Conservation (phyloP, 2,113 vertebrate genomes). For the Lampris incognitus region DNA sequence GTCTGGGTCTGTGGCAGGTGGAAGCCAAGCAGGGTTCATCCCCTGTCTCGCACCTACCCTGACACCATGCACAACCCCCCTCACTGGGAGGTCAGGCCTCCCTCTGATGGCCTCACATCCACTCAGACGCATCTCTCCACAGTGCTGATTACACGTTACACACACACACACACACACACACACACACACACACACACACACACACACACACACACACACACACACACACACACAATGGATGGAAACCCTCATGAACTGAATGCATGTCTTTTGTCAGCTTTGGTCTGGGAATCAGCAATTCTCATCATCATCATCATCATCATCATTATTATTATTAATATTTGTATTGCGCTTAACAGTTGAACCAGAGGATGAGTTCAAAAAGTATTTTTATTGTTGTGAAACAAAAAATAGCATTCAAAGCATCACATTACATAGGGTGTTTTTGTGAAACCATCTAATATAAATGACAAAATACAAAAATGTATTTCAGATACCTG, state of each 20-base stretch:
- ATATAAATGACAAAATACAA: too few relatives aligned
- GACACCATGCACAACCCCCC: slow-evolving; percentile 25
- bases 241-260: neutral
- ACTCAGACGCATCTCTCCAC: slow-evolving; percentile 7
- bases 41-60: slow-evolving; percentile 31
- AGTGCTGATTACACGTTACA: neutral
- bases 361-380: too few relatives aligned
- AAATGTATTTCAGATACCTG: too few relatives aligned
- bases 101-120: slow-evolving; percentile 33
- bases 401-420: too few relatives aligned
- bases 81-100: slow-evolving; percentile 47
- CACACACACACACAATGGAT: slow-evolving; percentile 3
- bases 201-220: neutral
- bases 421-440: too few relatives aligned
- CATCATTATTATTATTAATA: too few relatives aligned
- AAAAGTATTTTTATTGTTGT: too few relatives aligned
- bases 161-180: too few relatives aligned
- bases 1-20: slow-evolving; percentile 47
- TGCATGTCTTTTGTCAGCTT: neutral
- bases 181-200: neutral
- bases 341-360: too few relatives aligned
- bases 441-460: too few relatives aligned
- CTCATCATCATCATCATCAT: neutral
- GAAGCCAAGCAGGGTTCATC: slow-evolving; percentile 55
- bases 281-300: neutral